Percentiles rank a stretch among this genome's conserved stretches.
These are phyloP conservation scores for Alloscopus bannaensis DNA, from an alignment of 2,888 invertebrate species.

Conservation along the genomic window DNA sequence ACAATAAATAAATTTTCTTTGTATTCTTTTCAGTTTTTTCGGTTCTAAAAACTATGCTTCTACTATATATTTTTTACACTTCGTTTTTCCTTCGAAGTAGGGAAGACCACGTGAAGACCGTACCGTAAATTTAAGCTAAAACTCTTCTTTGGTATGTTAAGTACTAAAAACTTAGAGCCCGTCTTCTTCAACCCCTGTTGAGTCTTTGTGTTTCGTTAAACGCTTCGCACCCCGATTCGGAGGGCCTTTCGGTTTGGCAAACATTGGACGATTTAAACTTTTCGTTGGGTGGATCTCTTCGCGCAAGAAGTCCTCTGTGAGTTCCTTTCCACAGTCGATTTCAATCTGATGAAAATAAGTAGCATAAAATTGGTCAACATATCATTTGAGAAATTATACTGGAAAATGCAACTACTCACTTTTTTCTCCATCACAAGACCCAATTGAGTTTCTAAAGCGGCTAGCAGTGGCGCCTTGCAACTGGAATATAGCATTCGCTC, in stretches of 20 bases:
- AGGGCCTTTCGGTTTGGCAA: conserved; percentile 97
- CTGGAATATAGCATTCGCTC: conserved; percentile 99
- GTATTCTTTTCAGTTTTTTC: too few species aligned
- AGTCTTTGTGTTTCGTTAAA: conserved; percentile 81
- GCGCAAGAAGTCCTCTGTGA: conserved; percentile 92
- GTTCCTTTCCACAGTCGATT: conserved; percentile 91
- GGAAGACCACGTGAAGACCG: conserved; percentile 16
- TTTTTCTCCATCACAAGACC: conserved; percentile 90
- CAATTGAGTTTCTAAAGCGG: conserved; percentile 84
- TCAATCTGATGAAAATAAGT: conserved; percentile 86
- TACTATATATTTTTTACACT: too few species aligned
- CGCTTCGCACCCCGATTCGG: conserved; percentile 94
- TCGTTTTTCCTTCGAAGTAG: too few species aligned
- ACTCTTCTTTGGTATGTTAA: too few species aligned
- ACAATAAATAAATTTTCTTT: too few species aligned
- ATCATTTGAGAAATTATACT: too few species aligned
- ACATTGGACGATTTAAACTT: conserved; percentile 90
- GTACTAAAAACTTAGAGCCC: too few species aligned
- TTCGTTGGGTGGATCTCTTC: conserved; percentile 96
- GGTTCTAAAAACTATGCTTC: too few species aligned
- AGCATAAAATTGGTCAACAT: neutral
- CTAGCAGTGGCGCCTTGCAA: conserved; percentile 94
- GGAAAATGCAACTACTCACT: conserved; percentile 77
- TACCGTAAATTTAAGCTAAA: too few species aligned
- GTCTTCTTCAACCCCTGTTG: neutral